A percentile compares a stretch with the other conserved stretches of the same genome.
These are phyloP conservation scores for Eulemur macaco DNA, from an alignment of 2,113 vertebrate genomes.

Conservation along the genomic window DNA sequence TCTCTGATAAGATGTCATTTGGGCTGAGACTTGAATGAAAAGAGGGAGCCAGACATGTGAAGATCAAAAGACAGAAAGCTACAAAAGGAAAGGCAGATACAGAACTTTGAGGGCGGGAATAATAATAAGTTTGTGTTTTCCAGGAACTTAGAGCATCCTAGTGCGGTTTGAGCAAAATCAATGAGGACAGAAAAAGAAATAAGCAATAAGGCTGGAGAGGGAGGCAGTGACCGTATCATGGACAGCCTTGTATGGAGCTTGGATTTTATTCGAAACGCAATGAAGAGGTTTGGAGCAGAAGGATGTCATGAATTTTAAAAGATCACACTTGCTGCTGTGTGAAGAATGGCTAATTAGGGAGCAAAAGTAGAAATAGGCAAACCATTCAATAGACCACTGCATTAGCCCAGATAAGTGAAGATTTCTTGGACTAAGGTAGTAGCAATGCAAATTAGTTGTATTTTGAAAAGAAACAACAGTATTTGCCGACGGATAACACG, in stretches of 20 bases:
- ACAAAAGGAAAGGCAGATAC: not conserved
- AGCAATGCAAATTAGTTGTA: not conserved
- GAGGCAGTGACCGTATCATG: not conserved
- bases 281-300: not conserved
- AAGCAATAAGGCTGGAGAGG: not conserved
- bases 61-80: not conserved
- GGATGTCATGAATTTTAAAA: not conserved
- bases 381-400: not conserved
- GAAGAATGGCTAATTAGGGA: constrained; percentile 27
- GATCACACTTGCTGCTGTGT: not conserved
- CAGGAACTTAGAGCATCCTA: not conserved
- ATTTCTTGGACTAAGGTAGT: not conserved
- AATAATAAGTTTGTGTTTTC: not conserved
- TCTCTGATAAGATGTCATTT: not conserved
- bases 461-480: not conserved
- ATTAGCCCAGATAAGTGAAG: not conserved
- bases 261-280: not conserved
- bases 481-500: not conserved
- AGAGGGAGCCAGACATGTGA: not conserved
- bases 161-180: not conserved
- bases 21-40: not conserved
- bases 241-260: not conserved
- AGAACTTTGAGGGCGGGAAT: not conserved
- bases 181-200: not conserved
- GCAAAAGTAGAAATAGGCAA: not conserved